A percentile compares a stretch with the other conserved stretches of the same genome.
Evolutionary conservation across 92 coral and sea anemone species (phyloP).

Genomic region (Ricordea florida): DNA sequence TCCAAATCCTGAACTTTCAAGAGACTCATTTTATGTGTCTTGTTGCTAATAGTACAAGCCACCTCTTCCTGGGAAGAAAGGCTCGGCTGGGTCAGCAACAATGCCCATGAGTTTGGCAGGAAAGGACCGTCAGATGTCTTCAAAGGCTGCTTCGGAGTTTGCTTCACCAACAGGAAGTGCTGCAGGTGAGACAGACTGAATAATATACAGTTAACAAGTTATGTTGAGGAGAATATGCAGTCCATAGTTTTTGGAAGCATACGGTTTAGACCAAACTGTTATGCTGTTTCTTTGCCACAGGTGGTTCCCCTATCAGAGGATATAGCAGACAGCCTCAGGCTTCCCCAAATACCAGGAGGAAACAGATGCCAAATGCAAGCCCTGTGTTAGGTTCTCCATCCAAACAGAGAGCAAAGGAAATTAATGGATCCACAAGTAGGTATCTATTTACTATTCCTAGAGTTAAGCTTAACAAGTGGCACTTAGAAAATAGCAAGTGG

Average conservation of each 20-base stretch:
- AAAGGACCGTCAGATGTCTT: conserved; percentile 45
- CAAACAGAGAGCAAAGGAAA: neutral
- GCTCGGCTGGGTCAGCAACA: conserved; percentile 44
- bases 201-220: neutral
- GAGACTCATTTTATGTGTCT: neutral
- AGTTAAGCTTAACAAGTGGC: too few relatives aligned
- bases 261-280: neutral
- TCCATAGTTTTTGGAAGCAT: neutral
- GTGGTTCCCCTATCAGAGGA: neutral
- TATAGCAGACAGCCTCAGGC: conserved; percentile 19
- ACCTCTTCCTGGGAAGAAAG: conserved; percentile 73
- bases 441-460: too few relatives aligned
- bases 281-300: neutral
- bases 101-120: conserved; percentile 36
- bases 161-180: conserved; percentile 4
- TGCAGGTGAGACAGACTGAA: conserved; percentile 3
- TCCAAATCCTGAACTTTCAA: too few relatives aligned
- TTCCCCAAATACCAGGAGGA: conserved; percentile 12
- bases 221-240: neutral
- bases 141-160: conserved; percentile 28
- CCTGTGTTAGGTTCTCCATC: conserved; percentile 1
- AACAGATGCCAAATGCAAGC: conserved; percentile 3
- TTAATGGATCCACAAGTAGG: conserved; percentile 11
- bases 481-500: too few relatives aligned
- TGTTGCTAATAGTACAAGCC: conserved; percentile 71